Evolutionary conservation across 2,797 vertebrate species (phyloP).

Genomic region (Cynodonichthys magdalenae): DNA sequence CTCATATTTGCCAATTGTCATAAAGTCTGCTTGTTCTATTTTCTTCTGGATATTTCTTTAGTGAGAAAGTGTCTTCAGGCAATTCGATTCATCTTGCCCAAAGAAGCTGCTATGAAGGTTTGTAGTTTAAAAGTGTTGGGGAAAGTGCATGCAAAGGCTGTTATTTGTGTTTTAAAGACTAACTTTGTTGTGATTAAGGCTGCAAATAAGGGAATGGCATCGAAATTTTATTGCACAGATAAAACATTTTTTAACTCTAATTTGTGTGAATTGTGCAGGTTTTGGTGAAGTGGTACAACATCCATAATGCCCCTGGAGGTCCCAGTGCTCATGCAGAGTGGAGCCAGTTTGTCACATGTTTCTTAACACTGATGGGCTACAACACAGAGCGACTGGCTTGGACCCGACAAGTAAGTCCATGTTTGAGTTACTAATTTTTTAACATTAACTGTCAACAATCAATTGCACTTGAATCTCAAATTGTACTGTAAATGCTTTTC

Average conservation of each 20-base stretch:
- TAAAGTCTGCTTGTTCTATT: background rate
- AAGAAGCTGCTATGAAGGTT: conserved; percentile 91
- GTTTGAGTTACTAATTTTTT: background rate
- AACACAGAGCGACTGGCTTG: conserved; percentile 93
- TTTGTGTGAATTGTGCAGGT: conserved; percentile 65
- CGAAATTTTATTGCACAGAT: background rate
- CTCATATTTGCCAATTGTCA: conserved; percentile 6
- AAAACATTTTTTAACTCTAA: background rate
- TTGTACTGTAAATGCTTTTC: background rate
- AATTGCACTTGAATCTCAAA: background rate
- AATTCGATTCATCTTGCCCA: conserved; percentile 91
- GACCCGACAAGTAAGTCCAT: conserved; percentile 89
- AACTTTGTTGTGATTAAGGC: background rate
- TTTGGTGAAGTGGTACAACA: conserved; percentile 97
- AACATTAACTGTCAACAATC: background rate
- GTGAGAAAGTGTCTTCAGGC: conserved; percentile 94
- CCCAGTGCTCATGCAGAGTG: conserved; percentile 93
- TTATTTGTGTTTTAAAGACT: background rate
- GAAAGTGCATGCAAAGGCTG: too few species aligned
- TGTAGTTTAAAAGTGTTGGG: background rate
- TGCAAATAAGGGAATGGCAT: background rate
- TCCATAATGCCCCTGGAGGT: conserved; percentile 94
- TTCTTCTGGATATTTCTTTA: conserved; percentile 51
- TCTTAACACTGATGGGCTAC: conserved; percentile 98
- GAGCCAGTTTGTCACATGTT: conserved; percentile 94